phyloP scores from a whole-genome alignment of 2,113 vertebrate genomes.

The Megalops atlanticus region DNA sequence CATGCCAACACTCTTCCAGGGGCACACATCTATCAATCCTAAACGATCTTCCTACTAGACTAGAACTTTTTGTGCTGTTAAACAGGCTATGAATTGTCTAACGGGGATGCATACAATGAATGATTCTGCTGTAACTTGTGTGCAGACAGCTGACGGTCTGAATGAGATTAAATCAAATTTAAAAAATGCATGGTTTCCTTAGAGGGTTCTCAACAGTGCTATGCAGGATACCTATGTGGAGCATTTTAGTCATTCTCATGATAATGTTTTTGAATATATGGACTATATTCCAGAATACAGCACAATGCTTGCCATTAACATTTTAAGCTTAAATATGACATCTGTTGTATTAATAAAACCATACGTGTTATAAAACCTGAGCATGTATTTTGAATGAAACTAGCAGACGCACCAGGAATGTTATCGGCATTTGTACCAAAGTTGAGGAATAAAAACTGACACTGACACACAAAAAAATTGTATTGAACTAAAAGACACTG shows the following conservation, averaged over 20 bases:
- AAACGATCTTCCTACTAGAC: too few relatives aligned
- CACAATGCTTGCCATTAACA: neutral
- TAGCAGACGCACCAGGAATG: neutral
- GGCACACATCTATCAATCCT: too few relatives aligned
- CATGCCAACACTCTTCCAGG: neutral
- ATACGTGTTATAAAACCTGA: neutral
- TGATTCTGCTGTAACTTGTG: neutral
- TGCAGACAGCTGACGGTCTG: neutral
- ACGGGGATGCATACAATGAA: slow-evolving; percentile 18
- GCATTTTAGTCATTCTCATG: too few relatives aligned
- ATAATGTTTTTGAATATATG: neutral
- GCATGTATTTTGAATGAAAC: neutral
- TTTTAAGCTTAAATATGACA: neutral
- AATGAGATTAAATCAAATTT: too few relatives aligned
- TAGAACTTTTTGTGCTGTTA: slow-evolving; percentile 12
- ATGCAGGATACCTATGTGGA: too few relatives aligned
- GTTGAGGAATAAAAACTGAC: neutral
- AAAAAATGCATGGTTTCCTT: too few relatives aligned
- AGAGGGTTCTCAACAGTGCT: too few relatives aligned
- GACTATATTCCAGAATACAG: neutral
- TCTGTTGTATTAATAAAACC: neutral
- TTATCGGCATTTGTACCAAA: neutral
- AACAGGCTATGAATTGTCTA: neutral
- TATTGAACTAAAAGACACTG: neutral
- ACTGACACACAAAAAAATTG: neutral